These are phyloP conservation scores for Drosophila rubida DNA, from an alignment of 2,888 invertebrate genomes.

Conservation along the genomic window DNA sequence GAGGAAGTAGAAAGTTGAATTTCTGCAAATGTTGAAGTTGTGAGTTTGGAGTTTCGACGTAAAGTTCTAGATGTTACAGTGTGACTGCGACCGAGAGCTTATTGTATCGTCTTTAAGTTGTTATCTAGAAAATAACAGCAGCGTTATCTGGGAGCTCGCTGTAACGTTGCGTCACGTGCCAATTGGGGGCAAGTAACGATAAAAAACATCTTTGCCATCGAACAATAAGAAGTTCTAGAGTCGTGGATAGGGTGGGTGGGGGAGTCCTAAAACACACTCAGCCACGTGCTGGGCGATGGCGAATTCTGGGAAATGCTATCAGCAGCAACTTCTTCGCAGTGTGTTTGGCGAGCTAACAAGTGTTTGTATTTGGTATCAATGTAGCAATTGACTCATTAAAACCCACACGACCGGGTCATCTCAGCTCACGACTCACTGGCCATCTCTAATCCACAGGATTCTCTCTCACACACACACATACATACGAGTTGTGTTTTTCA, in stretches of 20 bases:
- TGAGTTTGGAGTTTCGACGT: too few species aligned
- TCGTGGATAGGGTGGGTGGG: too few species aligned
- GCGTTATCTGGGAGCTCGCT: too few species aligned
- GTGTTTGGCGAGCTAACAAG: neutral
- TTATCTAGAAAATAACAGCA: too few species aligned
- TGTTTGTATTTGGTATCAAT: neutral
- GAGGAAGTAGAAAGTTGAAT: too few species aligned
- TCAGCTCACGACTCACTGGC: neutral
- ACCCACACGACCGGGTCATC: neutral
- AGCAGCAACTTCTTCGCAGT: neutral
- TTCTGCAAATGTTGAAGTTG: too few species aligned
- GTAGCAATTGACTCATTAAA: constrained; percentile 1
- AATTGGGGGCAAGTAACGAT: too few species aligned
- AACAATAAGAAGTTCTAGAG: neutral
- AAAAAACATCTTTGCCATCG: neutral
- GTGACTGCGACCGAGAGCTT: too few species aligned
- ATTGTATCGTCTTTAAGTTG: too few species aligned
- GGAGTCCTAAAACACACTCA: neutral
- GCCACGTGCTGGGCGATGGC: neutral
- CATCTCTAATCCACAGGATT: constrained; percentile 4
- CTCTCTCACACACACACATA: neutral
- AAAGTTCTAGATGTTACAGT: too few species aligned
- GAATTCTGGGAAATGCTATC: neutral
- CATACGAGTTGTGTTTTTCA: constrained; percentile 26
- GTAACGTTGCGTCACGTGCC: too few species aligned